A percentile compares a stretch with the other conserved stretches of the same genome.
These are phyloP conservation scores for Arbacia lixula DNA, from an alignment of 53 echinoderm and acorn worm species.

Conservation along the genomic window DNA sequence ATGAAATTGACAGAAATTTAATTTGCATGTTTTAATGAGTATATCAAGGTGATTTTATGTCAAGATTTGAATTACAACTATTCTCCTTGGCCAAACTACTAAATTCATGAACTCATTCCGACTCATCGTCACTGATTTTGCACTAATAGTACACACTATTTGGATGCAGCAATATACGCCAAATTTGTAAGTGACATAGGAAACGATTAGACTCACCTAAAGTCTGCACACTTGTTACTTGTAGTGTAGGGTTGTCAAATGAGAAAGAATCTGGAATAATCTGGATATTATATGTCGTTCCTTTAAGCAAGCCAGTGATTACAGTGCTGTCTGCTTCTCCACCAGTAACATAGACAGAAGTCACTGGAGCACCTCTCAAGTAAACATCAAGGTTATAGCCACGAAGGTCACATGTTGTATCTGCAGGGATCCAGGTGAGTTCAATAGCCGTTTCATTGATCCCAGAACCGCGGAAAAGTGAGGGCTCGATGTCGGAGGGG, in stretches of 20 bases:
- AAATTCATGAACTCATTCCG: too few species aligned
- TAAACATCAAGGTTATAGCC: constrained; percentile 76
- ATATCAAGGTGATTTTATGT: too few species aligned
- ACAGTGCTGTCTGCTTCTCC: constrained; percentile 42
- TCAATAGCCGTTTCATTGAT: constrained; percentile 57
- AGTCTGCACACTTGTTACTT: background rate
- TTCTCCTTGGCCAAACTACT: too few species aligned
- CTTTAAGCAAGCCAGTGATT: constrained; percentile 59
- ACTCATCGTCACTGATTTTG: too few species aligned
- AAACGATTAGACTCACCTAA: constrained; percentile 7
- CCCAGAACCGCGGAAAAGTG: constrained; percentile 44
- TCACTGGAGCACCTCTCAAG: background rate
- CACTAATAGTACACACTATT: too few species aligned
- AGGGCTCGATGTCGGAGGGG: constrained; percentile 67
- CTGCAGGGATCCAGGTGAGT: constrained; percentile 67
- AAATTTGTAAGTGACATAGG: too few species aligned
- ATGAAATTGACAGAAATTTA: too few species aligned
- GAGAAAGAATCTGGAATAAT: background rate
- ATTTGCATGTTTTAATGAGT: too few species aligned
- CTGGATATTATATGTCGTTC: constrained; percentile 42
- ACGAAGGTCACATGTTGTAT: constrained; percentile 70
- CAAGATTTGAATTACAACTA: too few species aligned
- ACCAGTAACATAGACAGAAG: constrained; percentile 58
- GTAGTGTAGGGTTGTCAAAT: background rate
- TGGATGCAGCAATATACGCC: too few species aligned